A percentile compares a stretch with the other conserved stretches of the same genome.
These are phyloP conservation scores for Sakesphorus luctuosus DNA, from an alignment of 2,113 vertebrate species.

Conservation along the genomic window DNA sequence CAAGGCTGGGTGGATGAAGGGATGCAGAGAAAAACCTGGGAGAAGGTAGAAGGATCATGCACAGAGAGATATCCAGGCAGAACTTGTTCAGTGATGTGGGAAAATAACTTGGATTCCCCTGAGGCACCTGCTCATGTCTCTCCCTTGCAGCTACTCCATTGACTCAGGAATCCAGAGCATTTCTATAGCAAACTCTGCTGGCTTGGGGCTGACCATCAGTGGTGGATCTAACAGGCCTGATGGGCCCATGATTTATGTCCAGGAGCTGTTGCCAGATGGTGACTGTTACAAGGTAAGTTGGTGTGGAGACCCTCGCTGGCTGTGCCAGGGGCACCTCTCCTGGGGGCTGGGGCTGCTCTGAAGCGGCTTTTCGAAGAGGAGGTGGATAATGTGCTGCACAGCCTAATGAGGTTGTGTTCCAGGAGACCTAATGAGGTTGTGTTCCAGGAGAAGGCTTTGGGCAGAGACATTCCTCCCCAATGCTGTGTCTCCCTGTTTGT, in stretches of 20 bases:
- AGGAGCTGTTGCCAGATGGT: conserved; percentile 86
- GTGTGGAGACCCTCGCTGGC: neutral
- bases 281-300: conserved; percentile 83
- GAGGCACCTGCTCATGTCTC: conserved; percentile 3
- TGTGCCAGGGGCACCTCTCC: neutral
- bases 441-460: neutral
- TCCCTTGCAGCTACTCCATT: conserved; percentile 75
- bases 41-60: neutral
- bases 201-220: conserved; percentile 82
- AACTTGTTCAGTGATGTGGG: neutral
- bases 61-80: neutral
- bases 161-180: conserved; percentile 89
- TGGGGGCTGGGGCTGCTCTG: neutral
- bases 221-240: conserved; percentile 88
- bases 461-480: neutral
- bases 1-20: neutral
- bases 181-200: conserved; percentile 79
- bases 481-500: neutral
- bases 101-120: neutral
- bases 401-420: neutral
- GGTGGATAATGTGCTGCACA: neutral
- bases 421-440: neutral
- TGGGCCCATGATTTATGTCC: conserved; percentile 87
- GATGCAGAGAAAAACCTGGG: neutral
- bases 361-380: neutral